phyloP scores from a whole-genome alignment of 53 echinoderm and acorn worm genomes.

The Holothuria scabra region DNA sequence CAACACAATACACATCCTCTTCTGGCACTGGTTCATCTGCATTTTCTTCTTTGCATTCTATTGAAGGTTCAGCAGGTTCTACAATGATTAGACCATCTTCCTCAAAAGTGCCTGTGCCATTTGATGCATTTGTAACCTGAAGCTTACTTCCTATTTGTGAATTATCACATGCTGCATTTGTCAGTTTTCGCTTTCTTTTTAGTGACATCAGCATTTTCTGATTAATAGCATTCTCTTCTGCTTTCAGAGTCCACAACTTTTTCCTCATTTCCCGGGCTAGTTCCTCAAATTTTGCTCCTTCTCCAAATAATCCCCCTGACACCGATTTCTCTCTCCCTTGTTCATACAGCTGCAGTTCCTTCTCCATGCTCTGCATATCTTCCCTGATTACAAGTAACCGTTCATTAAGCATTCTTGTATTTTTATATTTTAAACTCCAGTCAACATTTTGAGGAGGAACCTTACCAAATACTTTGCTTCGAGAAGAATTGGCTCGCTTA shows the following conservation, averaged over 20 bases:
- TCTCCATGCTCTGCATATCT: background rate
- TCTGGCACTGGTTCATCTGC: background rate
- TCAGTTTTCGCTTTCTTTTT: too few relatives aligned
- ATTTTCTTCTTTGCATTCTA: background rate
- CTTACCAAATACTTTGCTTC: slow-evolving; percentile 11
- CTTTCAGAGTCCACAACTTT: background rate
- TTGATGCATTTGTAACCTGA: background rate
- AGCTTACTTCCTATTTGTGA: too few relatives aligned
- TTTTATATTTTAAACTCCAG: background rate
- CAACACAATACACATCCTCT: background rate
- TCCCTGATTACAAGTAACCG: background rate
- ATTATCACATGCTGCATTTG: too few relatives aligned
- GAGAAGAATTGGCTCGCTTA: background rate
- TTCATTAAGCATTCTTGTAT: background rate
- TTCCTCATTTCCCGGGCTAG: background rate
- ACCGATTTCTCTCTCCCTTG: background rate
- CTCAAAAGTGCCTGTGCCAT: background rate
- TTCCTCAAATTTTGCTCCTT: background rate
- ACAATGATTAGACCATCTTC: background rate
- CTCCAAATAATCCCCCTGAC: background rate
- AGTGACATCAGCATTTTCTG: too few relatives aligned
- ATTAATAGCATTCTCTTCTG: background rate
- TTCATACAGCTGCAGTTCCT: background rate
- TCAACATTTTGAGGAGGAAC: background rate
- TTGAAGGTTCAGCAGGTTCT: background rate